A percentile compares a stretch with the other conserved stretches of the same genome.
Evolutionary conservation across 1,140 invertebrate species (phyloP).

Genomic region (Cheumatopsyche charites): DNA sequence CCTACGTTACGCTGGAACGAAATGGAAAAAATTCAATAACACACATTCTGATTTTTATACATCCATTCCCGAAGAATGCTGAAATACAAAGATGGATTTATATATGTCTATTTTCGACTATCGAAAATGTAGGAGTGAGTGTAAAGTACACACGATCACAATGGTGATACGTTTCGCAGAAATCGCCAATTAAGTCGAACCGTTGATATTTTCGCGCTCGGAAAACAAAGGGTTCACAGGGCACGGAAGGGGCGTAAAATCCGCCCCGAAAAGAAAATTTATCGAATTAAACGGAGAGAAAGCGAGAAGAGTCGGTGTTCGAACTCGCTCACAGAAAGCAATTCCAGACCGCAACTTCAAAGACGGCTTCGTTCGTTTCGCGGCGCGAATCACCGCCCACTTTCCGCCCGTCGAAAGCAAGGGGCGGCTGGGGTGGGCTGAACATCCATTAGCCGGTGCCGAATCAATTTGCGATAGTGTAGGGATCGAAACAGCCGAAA

Average conservation of each 20-base stretch:
- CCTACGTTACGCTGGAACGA: no score
- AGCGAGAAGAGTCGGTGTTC: not conserved
- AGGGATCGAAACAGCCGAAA: constrained; percentile 11
- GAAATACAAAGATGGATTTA: no score
- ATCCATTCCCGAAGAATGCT: no score
- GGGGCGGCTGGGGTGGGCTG: not conserved
- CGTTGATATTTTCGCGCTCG: not conserved
- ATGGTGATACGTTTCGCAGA: no score
- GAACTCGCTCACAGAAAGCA: not conserved
- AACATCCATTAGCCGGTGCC: constrained; percentile 16
- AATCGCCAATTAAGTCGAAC: no score
- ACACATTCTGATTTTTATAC: no score
- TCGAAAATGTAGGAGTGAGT: no score
- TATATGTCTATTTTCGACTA: no score
- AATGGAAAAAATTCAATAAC: no score
- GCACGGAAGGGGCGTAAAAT: constrained; percentile 11
- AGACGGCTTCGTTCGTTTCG: not conserved
- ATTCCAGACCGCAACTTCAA: constrained; percentile 13
- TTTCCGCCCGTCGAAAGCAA: not conserved
- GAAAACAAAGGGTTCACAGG: not conserved
- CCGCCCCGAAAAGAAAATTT: constrained; percentile 14
- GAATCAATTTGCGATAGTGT: constrained; percentile 17
- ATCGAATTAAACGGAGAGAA: constrained; percentile 8
- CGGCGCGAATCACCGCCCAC: no score
- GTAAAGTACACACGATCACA: no score